These are phyloP conservation scores for Falco novaeseelandiae DNA, from an alignment of 2,797 vertebrate species.

Conservation along the genomic window DNA sequence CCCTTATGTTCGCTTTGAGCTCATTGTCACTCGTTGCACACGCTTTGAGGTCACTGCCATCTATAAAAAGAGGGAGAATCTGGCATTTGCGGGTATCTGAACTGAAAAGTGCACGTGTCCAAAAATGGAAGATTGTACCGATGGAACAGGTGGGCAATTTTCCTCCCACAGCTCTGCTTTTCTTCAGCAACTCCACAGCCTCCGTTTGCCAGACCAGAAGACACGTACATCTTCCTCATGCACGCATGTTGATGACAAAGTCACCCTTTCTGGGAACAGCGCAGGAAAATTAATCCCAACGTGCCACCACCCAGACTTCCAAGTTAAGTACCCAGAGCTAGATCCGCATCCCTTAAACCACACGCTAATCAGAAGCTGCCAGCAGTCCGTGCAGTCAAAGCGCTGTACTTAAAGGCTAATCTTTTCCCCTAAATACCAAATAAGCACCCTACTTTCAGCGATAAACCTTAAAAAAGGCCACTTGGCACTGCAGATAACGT, in stretches of 20 bases:
- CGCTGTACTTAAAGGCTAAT: not conserved
- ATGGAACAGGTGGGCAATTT: constrained; percentile 59
- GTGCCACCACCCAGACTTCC: not conserved
- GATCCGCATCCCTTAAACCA: not conserved
- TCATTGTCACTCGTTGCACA: not conserved
- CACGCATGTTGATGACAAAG: not conserved
- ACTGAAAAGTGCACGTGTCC: constrained; percentile 45
- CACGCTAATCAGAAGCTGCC: not conserved
- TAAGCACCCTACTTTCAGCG: not conserved
- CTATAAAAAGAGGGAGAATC: not conserved
- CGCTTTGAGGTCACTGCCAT: not conserved
- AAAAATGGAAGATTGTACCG: constrained; percentile 50
- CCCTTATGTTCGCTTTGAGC: not conserved
- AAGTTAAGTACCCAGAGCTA: not conserved
- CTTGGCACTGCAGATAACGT: not conserved
- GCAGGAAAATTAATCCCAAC: not conserved
- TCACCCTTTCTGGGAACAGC: not conserved
- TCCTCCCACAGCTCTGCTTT: constrained; percentile 56
- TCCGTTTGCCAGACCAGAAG: constrained; percentile 43
- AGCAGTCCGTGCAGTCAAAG: not conserved
- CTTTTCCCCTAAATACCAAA: not conserved
- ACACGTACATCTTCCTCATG: not conserved
- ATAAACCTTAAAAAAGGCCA: not conserved
- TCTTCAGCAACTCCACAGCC: constrained; percentile 30
- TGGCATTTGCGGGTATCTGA: not conserved